These are phyloP conservation scores for Luidia sarsii DNA, from an alignment of 53 echinoderm and acorn worm genomes.

Conservation along the genomic window DNA sequence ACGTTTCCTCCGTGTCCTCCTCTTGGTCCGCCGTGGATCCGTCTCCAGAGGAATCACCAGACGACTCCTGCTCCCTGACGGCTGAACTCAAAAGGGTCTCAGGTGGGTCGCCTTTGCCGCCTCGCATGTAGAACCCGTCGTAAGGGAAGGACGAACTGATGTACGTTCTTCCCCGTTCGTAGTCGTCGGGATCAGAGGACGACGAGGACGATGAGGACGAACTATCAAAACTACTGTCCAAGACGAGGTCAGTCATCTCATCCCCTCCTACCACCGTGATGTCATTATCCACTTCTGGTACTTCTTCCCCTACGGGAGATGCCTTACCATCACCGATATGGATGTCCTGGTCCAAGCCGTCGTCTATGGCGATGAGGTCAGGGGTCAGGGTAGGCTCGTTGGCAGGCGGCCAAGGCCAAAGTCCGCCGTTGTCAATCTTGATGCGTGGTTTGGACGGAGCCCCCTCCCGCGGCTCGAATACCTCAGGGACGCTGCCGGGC, in stretches of 20 bases:
- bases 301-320: not conserved
- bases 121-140: conserved; percentile 2
- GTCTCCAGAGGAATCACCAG: too few relatives aligned
- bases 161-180: not conserved
- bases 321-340: not conserved
- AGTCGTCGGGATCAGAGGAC: not conserved
- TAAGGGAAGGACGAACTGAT: conserved; percentile 17
- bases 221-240: too few relatives aligned
- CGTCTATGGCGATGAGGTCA: conserved; percentile 15
- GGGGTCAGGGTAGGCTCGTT: conserved; percentile 5
- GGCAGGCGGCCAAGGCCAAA: not conserved
- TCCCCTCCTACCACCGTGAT: not conserved
- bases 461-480: not conserved
- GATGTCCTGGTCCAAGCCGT: not conserved
- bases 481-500: too few relatives aligned
- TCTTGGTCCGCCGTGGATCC: too few relatives aligned
- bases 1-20: too few relatives aligned
- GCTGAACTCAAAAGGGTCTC: too few relatives aligned
- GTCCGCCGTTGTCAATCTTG: conserved; percentile 39
- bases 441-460: not conserved
- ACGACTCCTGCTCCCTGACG: too few relatives aligned
- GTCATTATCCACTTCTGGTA: not conserved
- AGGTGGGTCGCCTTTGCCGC: not conserved
- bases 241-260: too few relatives aligned
- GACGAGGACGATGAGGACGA: not conserved